Base-by-base conservation (phyloP, 2,888 invertebrate species). In the Epinotia demarniana region DNA sequence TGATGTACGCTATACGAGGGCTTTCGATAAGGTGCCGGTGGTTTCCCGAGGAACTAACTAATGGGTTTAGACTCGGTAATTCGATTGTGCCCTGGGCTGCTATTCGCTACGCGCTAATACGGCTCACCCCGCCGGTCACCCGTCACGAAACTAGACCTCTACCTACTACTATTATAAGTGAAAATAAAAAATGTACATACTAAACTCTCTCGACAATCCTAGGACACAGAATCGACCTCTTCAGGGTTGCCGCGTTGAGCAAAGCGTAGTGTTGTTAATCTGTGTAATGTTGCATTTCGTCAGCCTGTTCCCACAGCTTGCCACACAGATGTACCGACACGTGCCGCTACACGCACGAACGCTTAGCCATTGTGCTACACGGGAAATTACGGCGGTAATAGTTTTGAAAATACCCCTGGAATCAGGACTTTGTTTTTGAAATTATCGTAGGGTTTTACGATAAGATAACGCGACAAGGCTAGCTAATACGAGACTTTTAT, bases 251-350 rank as follows among this genome's bases (percentile, higher is more conserved):
- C 70, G 66, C 64, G 70, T 74, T 70, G 69, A 55, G 75, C 70
- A 64, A 70, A 71, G 18, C 53, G 58, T 58, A 58, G 57, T 73
- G 70, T 63, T 66, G 70, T 75, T 66, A 71, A 75, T 75, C 75
- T 72, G 75, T 75, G 75, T 75, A 75, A 72, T 57, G 67, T 64
- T 72, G 78, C 80, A 83, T 90, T 90, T 89, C 90, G 84, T 88
- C 89, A 90, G 83, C 86, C 81, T 81, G 85, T 90, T 90, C 91
- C 88, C 91, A 90, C 90, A 87, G 84, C 82, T 82, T 86, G 85
- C 86, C 81, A 79, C 85, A 86, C 77, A 80, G 82, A 81, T 81
- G 82, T 82, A 79, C 80, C 80, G 79, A 80, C 86, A 82, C 83
- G 82, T 83, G 82, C 80, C 66, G 78, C 81, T 79, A 78, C 83